These are phyloP conservation scores for Spea bombifrons DNA, from an alignment of 2,113 vertebrate species.

Conservation along the genomic window DNA sequence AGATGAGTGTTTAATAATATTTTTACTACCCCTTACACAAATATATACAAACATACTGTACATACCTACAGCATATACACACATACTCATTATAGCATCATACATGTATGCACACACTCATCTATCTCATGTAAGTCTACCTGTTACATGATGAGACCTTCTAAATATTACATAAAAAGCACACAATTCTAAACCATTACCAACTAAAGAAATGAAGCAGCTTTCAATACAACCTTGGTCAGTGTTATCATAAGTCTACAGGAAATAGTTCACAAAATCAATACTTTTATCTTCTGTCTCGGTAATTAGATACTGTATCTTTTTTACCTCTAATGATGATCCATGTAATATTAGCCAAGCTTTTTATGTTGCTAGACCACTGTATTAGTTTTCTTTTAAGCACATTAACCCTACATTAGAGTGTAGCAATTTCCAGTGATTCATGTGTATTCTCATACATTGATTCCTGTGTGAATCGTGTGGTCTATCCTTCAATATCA, in stretches of 20 bases:
- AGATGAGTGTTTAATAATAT: too few relatives aligned
- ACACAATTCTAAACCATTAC: too few relatives aligned
- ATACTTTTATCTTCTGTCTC: slow-evolving; percentile 23
- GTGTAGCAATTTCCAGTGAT: neutral
- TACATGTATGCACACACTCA: too few relatives aligned
- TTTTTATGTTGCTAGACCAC: slow-evolving; percentile 15
- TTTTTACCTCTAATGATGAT: slow-evolving; percentile 31
- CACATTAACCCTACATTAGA: slow-evolving; percentile 12
- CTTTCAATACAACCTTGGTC: neutral
- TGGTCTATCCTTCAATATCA: neutral
- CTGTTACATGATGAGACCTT: too few relatives aligned
- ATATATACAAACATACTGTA: too few relatives aligned
- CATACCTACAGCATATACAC: too few relatives aligned
- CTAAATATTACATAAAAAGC: too few relatives aligned
- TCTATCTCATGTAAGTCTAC: too few relatives aligned
- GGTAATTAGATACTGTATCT: slow-evolving; percentile 21
- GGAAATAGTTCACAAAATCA: slow-evolving; percentile 33
- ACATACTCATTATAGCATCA: too few relatives aligned
- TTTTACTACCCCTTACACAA: too few relatives aligned
- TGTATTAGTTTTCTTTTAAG: slow-evolving; percentile 35
- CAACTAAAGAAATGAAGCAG: neutral
- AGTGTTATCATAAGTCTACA: slow-evolving; percentile 7
- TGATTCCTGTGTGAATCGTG: neutral
- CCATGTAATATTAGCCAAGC: slow-evolving; percentile 14
- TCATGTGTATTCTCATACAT: slow-evolving; percentile 7